phyloP scores from a whole-genome alignment of 2,797 vertebrate species.

The Danio aesculapii region DNA sequence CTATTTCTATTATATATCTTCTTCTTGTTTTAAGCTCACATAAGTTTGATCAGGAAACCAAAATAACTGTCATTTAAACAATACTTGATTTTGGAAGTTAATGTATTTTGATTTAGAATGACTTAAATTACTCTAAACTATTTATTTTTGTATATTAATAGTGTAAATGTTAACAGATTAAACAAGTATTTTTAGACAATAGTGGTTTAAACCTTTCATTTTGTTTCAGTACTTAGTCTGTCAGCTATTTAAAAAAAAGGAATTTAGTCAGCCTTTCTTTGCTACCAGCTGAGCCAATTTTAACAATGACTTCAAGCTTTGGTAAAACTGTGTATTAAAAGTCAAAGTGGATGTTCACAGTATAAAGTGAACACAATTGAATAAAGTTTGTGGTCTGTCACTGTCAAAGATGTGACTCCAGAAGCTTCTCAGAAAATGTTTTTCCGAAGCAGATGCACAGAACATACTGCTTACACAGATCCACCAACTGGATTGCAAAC shows the following conservation, averaged over 20 bases:
- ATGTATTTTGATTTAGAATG: background rate
- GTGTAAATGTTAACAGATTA: background rate
- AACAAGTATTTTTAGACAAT: background rate
- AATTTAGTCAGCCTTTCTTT: background rate
- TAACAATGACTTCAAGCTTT: background rate
- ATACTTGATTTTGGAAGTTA: too few species aligned
- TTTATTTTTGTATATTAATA: too few species aligned
- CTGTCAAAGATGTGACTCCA: background rate
- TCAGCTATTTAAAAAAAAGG: background rate
- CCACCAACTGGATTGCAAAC: conserved; percentile 47
- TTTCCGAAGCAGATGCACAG: conserved; percentile 18
- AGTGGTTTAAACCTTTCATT: background rate
- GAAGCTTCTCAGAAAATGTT: conserved; percentile 2
- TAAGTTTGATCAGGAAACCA: too few species aligned
- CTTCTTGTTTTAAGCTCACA: too few species aligned
- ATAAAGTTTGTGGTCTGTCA: background rate
- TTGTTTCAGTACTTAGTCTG: conserved; percentile 7
- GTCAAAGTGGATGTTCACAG: background rate
- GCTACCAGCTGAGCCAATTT: background rate
- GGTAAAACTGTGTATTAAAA: background rate
- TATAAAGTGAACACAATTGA: background rate
- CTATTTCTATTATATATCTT: too few species aligned
- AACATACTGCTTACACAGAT: conserved; percentile 32
- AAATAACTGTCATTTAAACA: too few species aligned
- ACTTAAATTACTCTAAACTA: too few species aligned